Evolutionary conservation across 2,113 vertebrate species (phyloP).

Genomic region (Emydura subglobosa): DNA sequence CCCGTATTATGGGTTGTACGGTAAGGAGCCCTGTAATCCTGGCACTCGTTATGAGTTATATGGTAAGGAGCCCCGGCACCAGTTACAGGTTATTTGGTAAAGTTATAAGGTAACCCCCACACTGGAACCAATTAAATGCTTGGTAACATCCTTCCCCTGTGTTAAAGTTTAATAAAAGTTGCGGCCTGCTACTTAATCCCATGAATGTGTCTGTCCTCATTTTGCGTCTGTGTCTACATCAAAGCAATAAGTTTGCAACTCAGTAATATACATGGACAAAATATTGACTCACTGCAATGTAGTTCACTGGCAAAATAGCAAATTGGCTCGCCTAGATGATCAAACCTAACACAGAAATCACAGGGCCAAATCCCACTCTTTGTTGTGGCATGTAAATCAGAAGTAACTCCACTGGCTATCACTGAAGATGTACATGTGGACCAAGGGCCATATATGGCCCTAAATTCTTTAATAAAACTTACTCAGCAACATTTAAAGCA

Average conservation of each 20-base stretch:
- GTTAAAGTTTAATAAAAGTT: too few relatives aligned
- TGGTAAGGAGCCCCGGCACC: too few relatives aligned
- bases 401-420: background rate
- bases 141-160: too few relatives aligned
- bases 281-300: background rate
- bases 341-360: background rate
- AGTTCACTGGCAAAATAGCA: background rate
- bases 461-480: background rate
- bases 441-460: background rate
- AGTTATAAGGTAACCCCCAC: too few relatives aligned
- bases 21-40: too few relatives aligned
- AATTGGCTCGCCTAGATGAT: background rate
- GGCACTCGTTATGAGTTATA: too few relatives aligned
- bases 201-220: too few relatives aligned
- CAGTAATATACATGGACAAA: background rate
- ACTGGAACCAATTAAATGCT: too few relatives aligned
- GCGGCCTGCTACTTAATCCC: too few relatives aligned
- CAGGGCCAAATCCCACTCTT: background rate
- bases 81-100: too few relatives aligned
- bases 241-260: background rate
- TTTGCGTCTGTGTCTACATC: too few relatives aligned
- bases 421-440: background rate
- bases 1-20: too few relatives aligned
- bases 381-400: background rate
- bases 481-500: constrained; percentile 30